These are phyloP conservation scores for Diarsia mendica DNA, from an alignment of 2,888 invertebrate species.

Conservation along the genomic window DNA sequence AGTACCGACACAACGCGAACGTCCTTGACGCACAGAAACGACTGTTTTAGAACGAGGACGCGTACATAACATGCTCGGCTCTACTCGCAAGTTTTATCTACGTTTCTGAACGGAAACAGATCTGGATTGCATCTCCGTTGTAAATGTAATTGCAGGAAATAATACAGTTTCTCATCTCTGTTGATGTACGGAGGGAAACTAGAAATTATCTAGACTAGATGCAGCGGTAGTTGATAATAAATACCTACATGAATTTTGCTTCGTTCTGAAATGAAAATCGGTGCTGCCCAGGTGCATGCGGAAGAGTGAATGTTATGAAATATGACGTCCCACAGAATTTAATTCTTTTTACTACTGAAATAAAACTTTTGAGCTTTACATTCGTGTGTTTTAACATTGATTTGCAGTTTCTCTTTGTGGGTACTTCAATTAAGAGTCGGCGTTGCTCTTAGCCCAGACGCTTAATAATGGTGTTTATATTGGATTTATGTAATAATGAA, in stretches of 20 bases:
- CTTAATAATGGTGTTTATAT: too few species aligned
- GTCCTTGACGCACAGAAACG: constrained; percentile 71
- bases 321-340: constrained; percentile 1
- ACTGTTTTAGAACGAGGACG: constrained; percentile 77
- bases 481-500: too few species aligned
- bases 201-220: constrained; percentile 66
- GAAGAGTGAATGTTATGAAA: constrained; percentile 28
- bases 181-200: constrained; percentile 67
- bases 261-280: constrained; percentile 42
- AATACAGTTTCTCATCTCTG: constrained; percentile 70
- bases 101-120: constrained; percentile 76
- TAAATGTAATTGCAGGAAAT: constrained; percentile 75
- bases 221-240: constrained; percentile 66
- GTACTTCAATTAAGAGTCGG: not conserved
- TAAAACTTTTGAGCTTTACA: constrained; percentile 10
- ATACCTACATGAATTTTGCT: constrained; percentile 67
- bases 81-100: constrained; percentile 65
- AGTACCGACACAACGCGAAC: constrained; percentile 68
- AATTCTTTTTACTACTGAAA: constrained; percentile 20
- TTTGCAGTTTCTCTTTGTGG: not conserved
- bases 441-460: not conserved
- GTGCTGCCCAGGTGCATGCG: constrained; percentile 11
- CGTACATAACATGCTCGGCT: constrained; percentile 64
- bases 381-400: not conserved
- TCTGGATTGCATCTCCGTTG: constrained; percentile 76